Percentiles rank a stretch among this genome's conserved stretches.
These are phyloP conservation scores for Calosoma granatense DNA, from an alignment of 1,140 invertebrate species.

Conservation along the genomic window DNA sequence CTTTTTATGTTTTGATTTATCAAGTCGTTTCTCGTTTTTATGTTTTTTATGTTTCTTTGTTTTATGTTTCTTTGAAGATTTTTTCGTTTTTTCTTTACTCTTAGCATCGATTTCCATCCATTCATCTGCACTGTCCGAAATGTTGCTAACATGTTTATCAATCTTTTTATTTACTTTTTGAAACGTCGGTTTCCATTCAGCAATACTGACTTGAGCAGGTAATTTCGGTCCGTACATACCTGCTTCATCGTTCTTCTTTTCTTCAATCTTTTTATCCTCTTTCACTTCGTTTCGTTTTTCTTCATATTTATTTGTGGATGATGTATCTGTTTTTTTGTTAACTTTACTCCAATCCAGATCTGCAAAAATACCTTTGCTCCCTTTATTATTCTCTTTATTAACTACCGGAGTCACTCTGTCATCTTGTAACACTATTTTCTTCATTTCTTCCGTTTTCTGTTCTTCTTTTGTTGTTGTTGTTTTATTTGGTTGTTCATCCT, in stretches of 20 bases:
- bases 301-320: too few species aligned
- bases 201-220: constrained; percentile 24
- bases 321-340: constrained; percentile 17
- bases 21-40: constrained; percentile 32
- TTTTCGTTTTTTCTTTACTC: constrained; percentile 21
- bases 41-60: constrained; percentile 27
- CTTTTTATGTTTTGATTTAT: constrained; percentile 34
- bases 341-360: constrained; percentile 16
- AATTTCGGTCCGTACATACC: constrained; percentile 46
- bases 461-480: constrained; percentile 15
- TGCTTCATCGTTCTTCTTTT: constrained; percentile 14
- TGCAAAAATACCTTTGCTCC: constrained; percentile 9
- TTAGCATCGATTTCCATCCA: constrained; percentile 31
- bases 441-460: constrained; percentile 23
- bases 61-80: constrained; percentile 36
- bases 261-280: constrained; percentile 13
- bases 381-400: constrained; percentile 16
- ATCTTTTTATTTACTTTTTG: not conserved
- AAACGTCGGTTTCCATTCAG: not conserved
- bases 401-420: constrained; percentile 17
- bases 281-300: constrained; percentile 14
- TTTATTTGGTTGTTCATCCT: constrained; percentile 17
- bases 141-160: constrained; percentile 14
- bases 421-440: constrained; percentile 20
- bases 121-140: constrained; percentile 20